Conservation (phyloP, 2,113 vertebrate genomes). For the Gracilinanus agilis region DNA sequence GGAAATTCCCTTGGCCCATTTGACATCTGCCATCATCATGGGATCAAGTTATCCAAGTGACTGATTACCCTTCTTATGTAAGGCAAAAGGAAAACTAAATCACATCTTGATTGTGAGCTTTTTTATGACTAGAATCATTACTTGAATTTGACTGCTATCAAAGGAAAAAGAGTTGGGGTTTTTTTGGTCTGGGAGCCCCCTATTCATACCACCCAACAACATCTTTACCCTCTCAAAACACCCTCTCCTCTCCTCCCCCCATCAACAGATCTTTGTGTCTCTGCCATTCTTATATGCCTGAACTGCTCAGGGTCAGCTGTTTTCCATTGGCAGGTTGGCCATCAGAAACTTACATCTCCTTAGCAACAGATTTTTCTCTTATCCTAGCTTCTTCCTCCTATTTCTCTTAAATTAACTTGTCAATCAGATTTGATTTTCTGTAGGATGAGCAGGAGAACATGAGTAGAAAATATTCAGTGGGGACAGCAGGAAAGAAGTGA, state of each 20-base stretch:
- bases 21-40: conserved; percentile 43
- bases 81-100: conserved; percentile 44
- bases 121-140: conserved; percentile 16
- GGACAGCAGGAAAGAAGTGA: conserved; percentile 35
- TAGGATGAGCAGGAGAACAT: conserved; percentile 40
- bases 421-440: conserved; percentile 48
- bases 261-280: conserved; percentile 15
- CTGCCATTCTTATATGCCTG: conserved; percentile 2
- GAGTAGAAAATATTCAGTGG: conserved; percentile 21
- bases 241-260: background rate
- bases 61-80: conserved; percentile 19
- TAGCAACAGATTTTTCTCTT: conserved; percentile 42
- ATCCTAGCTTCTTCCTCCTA: background rate
- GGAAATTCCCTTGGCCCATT: background rate
- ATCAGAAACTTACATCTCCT: conserved; percentile 27
- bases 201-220: background rate
- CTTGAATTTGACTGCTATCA: conserved; percentile 2
- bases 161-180: conserved; percentile 12
- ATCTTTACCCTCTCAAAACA: background rate
- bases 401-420: conserved; percentile 41
- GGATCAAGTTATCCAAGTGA: conserved; percentile 45
- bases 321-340: conserved; percentile 16
- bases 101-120: conserved; percentile 31
- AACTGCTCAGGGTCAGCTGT: background rate
- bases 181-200: background rate